phyloP scores from a whole-genome alignment of 2,888 invertebrate genomes.

The Nomada lathburiana region DNA sequence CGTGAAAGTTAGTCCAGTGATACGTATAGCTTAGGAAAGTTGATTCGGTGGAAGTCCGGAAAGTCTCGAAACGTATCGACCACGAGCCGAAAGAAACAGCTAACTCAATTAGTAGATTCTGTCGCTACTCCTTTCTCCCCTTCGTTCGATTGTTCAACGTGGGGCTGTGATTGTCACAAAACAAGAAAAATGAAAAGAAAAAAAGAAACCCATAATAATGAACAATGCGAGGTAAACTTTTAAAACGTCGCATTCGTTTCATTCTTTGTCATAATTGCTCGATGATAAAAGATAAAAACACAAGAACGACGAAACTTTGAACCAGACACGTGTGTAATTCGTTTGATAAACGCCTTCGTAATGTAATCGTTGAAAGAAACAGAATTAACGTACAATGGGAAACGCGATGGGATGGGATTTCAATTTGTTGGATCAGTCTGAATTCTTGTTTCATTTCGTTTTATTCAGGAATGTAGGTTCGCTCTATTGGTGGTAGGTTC shows the following conservation, averaged over 20 bases:
- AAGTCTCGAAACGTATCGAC: not conserved
- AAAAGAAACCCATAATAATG: not conserved
- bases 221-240: conserved; percentile 13
- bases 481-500: conserved; percentile 65
- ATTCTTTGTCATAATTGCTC: not conserved
- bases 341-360: conserved; percentile 50
- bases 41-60: too few relatives aligned
- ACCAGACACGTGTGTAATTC: not conserved
- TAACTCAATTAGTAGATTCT: not conserved
- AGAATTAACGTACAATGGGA: not conserved
- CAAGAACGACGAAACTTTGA: not conserved
- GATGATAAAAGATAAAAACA: not conserved
- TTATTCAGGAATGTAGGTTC: conserved; percentile 55
- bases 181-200: not conserved
- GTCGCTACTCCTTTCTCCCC: conserved; percentile 24
- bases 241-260: not conserved
- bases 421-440: conserved; percentile 40
- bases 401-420: conserved; percentile 45
- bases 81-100: not conserved
- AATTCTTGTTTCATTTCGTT: conserved; percentile 12
- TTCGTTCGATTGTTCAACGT: conserved; percentile 34
- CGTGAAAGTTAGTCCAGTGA: not conserved
- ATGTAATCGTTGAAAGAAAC: conserved; percentile 31
- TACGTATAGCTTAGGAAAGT: not conserved
- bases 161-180: conserved; percentile 39